Evolutionary conservation across 2,888 invertebrate genomes (phyloP).

Genomic region (Thymelicus acteon): DNA sequence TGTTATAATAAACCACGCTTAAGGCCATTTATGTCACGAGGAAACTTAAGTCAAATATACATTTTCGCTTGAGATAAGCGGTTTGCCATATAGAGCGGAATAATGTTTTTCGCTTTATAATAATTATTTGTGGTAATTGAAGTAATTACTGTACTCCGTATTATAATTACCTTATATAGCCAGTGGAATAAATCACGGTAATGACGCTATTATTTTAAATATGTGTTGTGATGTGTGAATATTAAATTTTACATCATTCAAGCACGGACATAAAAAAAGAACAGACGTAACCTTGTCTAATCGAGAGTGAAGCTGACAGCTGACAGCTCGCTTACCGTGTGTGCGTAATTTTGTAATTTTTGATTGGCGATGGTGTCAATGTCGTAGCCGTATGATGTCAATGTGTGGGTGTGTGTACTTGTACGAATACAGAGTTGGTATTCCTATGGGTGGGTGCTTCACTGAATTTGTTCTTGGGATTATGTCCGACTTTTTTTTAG

Average conservation of each 20-base stretch:
- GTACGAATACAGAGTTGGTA: too few species aligned
- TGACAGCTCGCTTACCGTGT: too few species aligned
- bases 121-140: conserved; percentile 33
- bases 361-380: too few species aligned
- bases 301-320: too few species aligned
- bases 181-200: conserved; percentile 27
- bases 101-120: conserved; percentile 27
- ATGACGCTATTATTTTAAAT: conserved; percentile 21
- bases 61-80: conserved; percentile 21
- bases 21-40: conserved; percentile 9
- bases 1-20: conserved; percentile 13
- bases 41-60: conserved; percentile 12
- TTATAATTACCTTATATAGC: conserved; percentile 19
- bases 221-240: conserved; percentile 6
- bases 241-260: not conserved
- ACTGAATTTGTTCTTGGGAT: too few species aligned
- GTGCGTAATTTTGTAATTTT: too few species aligned
- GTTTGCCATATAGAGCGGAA: conserved; percentile 31
- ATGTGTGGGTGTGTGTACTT: too few species aligned
- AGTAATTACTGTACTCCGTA: conserved; percentile 22
- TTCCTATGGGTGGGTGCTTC: too few species aligned
- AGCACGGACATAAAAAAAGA: too few species aligned
- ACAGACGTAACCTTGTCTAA: too few species aligned
- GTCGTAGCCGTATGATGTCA: too few species aligned
- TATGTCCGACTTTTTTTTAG: too few species aligned